These are phyloP conservation scores for Acanthococcus lagerstroemiae DNA, from an alignment of 2,888 invertebrate genomes.

Conservation along the genomic window DNA sequence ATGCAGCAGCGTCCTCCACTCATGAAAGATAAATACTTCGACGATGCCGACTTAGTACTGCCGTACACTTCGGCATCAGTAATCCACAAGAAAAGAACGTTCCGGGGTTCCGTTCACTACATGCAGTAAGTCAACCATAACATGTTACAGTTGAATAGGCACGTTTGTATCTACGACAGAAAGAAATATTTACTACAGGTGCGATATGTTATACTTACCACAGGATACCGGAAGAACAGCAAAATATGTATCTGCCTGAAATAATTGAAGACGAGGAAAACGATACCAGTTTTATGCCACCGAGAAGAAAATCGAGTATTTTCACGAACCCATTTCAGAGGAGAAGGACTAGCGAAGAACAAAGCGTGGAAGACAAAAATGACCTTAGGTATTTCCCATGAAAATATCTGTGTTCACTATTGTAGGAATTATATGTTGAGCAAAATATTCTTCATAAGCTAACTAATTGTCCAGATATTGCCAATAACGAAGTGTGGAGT, in stretches of 20 bases:
- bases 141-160: no score
- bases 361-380: background rate
- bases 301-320: background rate
- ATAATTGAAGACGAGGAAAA: constrained; percentile 46
- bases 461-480: no score
- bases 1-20: constrained; percentile 47
- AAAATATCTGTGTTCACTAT: no score
- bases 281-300: background rate
- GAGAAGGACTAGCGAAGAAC: background rate
- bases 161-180: no score
- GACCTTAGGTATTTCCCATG: no score
- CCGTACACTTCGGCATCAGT: constrained; percentile 50
- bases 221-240: constrained; percentile 49
- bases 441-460: background rate
- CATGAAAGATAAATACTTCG: constrained; percentile 48
- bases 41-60: constrained; percentile 43
- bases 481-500: no score
- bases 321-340: background rate
- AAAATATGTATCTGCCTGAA: constrained; percentile 48
- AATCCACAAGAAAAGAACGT: constrained; percentile 48
- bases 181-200: no score
- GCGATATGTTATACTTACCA: no score
- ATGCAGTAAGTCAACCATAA: constrained; percentile 45
- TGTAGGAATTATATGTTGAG: background rate
- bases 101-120: constrained; percentile 49